These are phyloP conservation scores for Drosophila putrida DNA, from an alignment of 2,888 invertebrate species.

Conservation along the genomic window DNA sequence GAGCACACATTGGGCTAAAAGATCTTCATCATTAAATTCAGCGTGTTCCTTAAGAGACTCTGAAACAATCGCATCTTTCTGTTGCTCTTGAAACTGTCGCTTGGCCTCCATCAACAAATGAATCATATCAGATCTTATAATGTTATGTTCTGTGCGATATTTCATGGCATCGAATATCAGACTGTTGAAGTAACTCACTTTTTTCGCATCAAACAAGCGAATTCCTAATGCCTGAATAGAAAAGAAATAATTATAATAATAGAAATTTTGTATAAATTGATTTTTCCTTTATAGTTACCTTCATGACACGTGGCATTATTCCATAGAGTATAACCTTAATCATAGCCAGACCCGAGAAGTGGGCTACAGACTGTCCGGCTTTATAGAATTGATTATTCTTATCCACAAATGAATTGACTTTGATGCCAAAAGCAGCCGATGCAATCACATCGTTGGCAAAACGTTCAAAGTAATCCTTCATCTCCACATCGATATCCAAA, in stretches of 20 bases:
- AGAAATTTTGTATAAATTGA: too few species aligned
- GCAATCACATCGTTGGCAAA: constrained; percentile 85
- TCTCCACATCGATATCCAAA: constrained; percentile 73
- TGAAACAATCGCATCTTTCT: not conserved
- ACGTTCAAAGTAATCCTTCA: constrained; percentile 83
- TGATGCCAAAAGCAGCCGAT: constrained; percentile 85
- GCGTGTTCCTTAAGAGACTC: constrained; percentile 20
- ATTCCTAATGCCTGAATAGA: constrained; percentile 57
- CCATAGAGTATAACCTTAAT: constrained; percentile 68
- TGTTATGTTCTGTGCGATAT: constrained; percentile 85
- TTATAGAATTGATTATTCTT: constrained; percentile 87
- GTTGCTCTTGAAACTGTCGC: constrained; percentile 50
- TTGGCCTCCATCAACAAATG: constrained; percentile 86
- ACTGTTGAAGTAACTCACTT: constrained; percentile 83
- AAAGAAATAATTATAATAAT: constrained; percentile 5
- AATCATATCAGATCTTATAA: constrained; percentile 87
- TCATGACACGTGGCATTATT: constrained; percentile 67
- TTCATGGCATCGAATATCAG: constrained; percentile 85
- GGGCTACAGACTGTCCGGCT: constrained; percentile 85
- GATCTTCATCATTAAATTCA: constrained; percentile 85
- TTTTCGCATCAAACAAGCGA: constrained; percentile 79
- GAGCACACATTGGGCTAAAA: constrained; percentile 87
- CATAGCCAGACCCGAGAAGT: constrained; percentile 71
- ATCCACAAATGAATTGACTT: constrained; percentile 86
- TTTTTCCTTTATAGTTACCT: constrained; percentile 44